A percentile compares a stretch with the other conserved stretches of the same genome.
phyloP scores from a whole-genome alignment of 2,113 vertebrate genomes.

The Chionis minor region DNA sequence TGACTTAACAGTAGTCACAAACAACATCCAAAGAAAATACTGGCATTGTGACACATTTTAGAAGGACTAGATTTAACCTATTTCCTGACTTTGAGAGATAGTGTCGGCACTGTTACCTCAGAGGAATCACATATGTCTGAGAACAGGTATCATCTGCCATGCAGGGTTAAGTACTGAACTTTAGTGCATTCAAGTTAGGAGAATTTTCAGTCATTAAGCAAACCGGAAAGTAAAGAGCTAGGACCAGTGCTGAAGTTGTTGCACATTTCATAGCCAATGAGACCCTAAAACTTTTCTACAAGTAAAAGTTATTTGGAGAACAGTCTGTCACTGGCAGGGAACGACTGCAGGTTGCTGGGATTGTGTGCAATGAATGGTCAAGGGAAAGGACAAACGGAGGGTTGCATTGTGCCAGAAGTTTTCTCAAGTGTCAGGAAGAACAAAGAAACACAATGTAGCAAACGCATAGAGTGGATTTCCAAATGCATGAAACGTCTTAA shows the following conservation, averaged over 20 bases:
- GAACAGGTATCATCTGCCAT: background rate
- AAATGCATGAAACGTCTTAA: conserved; percentile 15
- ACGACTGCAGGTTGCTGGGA: background rate
- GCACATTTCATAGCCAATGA: background rate
- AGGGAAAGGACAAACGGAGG: background rate
- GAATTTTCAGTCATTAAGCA: background rate
- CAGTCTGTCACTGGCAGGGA: background rate
- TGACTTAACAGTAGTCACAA: background rate
- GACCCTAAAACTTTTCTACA: background rate
- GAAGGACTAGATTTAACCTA: background rate
- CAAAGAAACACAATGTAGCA: background rate
- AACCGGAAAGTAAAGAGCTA: background rate
- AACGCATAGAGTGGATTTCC: background rate
- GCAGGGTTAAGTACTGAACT: background rate
- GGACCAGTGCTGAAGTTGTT: background rate
- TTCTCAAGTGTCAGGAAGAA: background rate
- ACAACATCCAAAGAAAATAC: background rate
- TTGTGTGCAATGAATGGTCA: background rate
- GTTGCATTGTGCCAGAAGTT: background rate
- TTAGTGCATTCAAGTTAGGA: background rate
- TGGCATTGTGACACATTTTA: background rate
- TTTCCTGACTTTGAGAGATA: background rate
- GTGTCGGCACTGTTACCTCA: background rate
- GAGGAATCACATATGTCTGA: background rate
- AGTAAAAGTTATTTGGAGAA: background rate